Evolutionary conservation across 2,797 vertebrate genomes (phyloP), one percentile per base, ranked within the genome.

Genomic region (Intellagama lesueurii): DNA sequence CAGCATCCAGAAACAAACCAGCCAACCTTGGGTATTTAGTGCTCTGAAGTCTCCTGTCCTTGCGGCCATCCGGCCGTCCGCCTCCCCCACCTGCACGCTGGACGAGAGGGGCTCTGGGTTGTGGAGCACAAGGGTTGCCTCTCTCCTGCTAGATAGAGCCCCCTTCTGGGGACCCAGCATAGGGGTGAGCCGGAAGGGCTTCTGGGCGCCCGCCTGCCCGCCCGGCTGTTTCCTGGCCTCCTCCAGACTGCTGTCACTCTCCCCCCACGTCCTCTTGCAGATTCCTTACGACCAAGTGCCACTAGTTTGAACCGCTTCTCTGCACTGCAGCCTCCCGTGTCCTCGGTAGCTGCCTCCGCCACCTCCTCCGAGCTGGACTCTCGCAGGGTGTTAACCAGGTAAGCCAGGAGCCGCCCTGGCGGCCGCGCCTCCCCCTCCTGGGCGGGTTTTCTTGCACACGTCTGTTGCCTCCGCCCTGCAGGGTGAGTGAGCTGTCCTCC

Each of bases 281-380:
- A 99, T 94, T 96, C 97, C 81, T 97, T 98, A 83, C 97, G 98
- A 93, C 97, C 98, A 90, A 96, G 97, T 90, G 97, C 97, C 97
- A 97, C 98, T 95, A 98, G 97, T 95, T 96, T 99, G 94, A 99
- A 99, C 96, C 98, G 98, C 86, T 99, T 98, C 96, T 99, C 99
- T 73, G 98, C 98, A 0, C 98, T 99, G 93, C 99, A 99, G 97
- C 96, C 98, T 17, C 96, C 98, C 35, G 96, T 95, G 32, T 93
- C 97, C 85, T 97, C 70, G 12, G 44, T 98, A 5, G 96, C 96
- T 35, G 95, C 98, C 22, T 96, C 97, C 77, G 90, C 98, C 11
- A 90, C 97, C 12, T 97, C 98, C 87, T 93, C 97, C 44, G 99
- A 99, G 76, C 96, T 97, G 56, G 99, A 99, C 73, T 94, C 98